Evolutionary conservation across 2,113 vertebrate genomes (phyloP), one percentile per base, ranked within the genome.

Genomic region (Xiphophorus couchianus): DNA sequence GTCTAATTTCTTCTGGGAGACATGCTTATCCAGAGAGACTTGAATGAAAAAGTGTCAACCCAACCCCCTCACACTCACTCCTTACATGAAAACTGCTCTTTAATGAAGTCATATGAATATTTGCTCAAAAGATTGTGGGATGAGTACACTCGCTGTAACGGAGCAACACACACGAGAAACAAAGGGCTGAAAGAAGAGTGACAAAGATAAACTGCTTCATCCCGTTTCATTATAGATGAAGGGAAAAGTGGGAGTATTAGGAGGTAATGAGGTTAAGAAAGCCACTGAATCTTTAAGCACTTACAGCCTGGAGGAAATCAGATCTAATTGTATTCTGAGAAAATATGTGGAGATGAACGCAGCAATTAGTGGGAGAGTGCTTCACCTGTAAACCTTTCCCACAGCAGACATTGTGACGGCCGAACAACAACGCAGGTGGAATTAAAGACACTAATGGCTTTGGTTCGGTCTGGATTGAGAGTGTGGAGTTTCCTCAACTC

Each of bases 1-100:
- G 71, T 66, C 71, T 80, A 31, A 84, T 88, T 83, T 87, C 71
- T 63, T 78, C 81, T 85, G 75, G 51, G 35, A 82, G 74, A 58
- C 61, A 74, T 66, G 65, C 51, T 72, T 71, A 76, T 64, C 25
- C 74, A 66, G 15, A 28, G 10, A 61, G 69, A 74, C 15, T 82
- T 82, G 51, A 60, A 75, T 73, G 66, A 12, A 80, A 76, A 81
- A 74, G 58, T n/a, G 15, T 11, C 35, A 37, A 37, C 35, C 35
- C 10, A 3, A 11, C 2, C 58, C 31, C 22, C 28, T 19, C 39
- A 14, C 39, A 31, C 4, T 61, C 64, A 73, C 35, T 37, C 35
- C 10, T 37, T 37, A 37, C 35, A 37, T 37, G 35, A 37, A 37
- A 37, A 37, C 64, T 74, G 61, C 70, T 42, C 15, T 74, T 81